Percentiles rank a stretch among this genome's conserved stretches.
Conservation (phyloP, 1,140 invertebrate genomes). For the Polyergus mexicanus region DNA sequence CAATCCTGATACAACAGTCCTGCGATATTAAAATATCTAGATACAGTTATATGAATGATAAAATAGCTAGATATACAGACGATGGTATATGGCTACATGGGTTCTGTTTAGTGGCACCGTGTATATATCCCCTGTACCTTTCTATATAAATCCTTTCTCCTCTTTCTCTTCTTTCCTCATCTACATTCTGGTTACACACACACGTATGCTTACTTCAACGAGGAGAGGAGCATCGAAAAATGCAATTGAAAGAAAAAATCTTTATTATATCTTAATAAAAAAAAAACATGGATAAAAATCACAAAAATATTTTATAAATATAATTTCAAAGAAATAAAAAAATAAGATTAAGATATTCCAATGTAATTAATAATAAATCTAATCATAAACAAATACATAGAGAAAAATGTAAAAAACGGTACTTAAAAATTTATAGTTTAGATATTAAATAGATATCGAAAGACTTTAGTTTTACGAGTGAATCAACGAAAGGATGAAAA, state of each 20-base stretch:
- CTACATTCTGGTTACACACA: not conserved
- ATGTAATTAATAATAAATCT: too few relatives aligned
- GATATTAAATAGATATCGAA: not conserved
- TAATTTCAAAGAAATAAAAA: not conserved
- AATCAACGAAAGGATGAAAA: not conserved
- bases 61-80: conserved; percentile 47
- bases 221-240: not conserved
- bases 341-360: not conserved
- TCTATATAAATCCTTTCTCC: not conserved
- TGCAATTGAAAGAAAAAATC: too few relatives aligned
- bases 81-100: not conserved
- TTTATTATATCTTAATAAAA: not conserved
- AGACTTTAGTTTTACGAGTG: not conserved
- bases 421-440: not conserved
- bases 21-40: conserved; percentile 49
- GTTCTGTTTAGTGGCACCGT: not conserved
- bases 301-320: not conserved
- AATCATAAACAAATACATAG: not conserved
- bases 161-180: not conserved
- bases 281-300: not conserved
- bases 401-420: not conserved
- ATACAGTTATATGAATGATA: conserved; percentile 56
- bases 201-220: not conserved
- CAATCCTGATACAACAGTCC: conserved; percentile 41
- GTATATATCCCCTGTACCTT: not conserved